Base-by-base conservation (phyloP, 2,888 invertebrate genomes). In the Orthosia cruda region DNA sequence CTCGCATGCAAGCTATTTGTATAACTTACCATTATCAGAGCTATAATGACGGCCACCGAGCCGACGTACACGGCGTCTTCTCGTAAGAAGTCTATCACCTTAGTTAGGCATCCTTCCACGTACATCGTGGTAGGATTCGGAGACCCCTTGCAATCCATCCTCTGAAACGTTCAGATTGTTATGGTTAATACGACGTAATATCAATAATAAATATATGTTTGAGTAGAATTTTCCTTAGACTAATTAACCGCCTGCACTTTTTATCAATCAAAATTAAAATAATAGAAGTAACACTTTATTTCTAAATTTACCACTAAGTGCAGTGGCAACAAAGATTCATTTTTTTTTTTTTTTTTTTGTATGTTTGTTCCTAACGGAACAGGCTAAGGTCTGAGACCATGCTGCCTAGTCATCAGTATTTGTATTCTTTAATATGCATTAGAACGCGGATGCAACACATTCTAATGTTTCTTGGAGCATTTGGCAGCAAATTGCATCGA, bases 1-100 rank as follows among this genome's bases (percentile, higher is more conserved):
- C 40, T 40, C 40, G 40, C 40, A 7, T 40, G 40, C 40, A 40
- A 40, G 40, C 40, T 9, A 40, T 40, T 40, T 40, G 40, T 40
- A 40, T 40, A 50, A 2, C 70, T 97, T 95, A 98, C 99, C 98
- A 99, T 98, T 52, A 99, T 95, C 83, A 98, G 97, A n/a, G 99
- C 98, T 50, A 99, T 98, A 40, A 98, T 97, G 75, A 99, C 97
- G 12, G 98, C 99, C 32, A 98, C 98, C 18, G 98, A 98, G 32
- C 99, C 99, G 77, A 99, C 97, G 78, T 98, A 97, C 1, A 98
- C 97, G 2, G 99, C 98, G 92, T 99, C 98, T 85, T 97, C 97
- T 85, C 98, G 97, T 84, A 99, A 97, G 90, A 98, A 98, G 71
- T 97, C 97, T 65, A 97, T 97, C 32, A 98, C 98, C 74, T 97